Base-by-base conservation (phyloP, 2,797 vertebrate species). In the Pithecia hirsuta region DNA sequence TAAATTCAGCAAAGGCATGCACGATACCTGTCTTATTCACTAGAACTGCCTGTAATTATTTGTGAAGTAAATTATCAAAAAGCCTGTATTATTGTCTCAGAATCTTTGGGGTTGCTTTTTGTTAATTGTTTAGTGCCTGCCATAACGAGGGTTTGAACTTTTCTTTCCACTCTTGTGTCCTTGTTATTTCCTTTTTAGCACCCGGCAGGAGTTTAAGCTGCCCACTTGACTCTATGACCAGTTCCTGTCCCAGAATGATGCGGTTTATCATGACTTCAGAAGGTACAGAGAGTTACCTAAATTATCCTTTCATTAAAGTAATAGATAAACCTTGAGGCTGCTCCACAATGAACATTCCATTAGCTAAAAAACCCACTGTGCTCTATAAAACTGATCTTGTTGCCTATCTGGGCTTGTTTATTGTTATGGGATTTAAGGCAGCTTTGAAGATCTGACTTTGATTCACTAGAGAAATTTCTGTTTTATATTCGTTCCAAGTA, bases 141-240 rank as follows among this genome's bases (percentile, higher is more conserved):
- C 83, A 1, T n/a, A 75, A 86, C 30, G 93, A 94, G 48, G 48
- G 19, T 36, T 48, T 67, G 50, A 93, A 70, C 33, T 90, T 92
- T 88, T 28, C 61, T 94, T 59, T 78, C 67, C 5, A 74, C 28
- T 50, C 28, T 44, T 81, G 59, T 20, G 50, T 96, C 91, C 78
- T 94, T 30, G 41, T 89, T 84, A 78, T 95, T 93, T 84, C 67
- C 44, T 82, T 97, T 94, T 90, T 82, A 89, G 88, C 48, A 41
- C 48, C 76, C 6, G 9, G 61, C 8, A 1, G 67, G 70, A 86
- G 44, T 70, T 96, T 92, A 93, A 95, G 85, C 76, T 91, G 75
- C 10, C 55, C 33, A 26, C 85, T 93, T 92, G 76, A 88, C 82
- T 94, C 64, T 26, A 19, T 61, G 52, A 67, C 50, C 95, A 75